Percentiles rank a stretch among this genome's conserved stretches.
Conservation (phyloP, 2,888 invertebrate species). For the Nysson spinosus region DNA sequence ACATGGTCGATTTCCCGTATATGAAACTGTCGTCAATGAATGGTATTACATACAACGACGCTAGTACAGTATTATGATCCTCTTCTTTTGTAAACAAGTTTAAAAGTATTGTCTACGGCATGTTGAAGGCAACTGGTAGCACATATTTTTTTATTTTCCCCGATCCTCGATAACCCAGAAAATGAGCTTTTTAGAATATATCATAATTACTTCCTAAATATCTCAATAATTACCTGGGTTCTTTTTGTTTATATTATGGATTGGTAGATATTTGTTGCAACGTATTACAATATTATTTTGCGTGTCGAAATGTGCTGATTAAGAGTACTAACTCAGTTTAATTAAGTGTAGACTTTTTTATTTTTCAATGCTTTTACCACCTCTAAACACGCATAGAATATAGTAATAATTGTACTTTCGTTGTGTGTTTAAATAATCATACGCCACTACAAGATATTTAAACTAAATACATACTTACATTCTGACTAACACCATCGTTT, state of each 20-base stretch:
- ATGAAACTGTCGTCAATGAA: constrained; percentile 30
- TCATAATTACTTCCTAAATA: constrained; percentile 20
- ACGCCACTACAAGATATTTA: too few relatives aligned
- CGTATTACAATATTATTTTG: constrained; percentile 31
- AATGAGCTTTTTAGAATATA: constrained; percentile 17
- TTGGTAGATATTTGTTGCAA: constrained; percentile 44
- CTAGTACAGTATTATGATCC: constrained; percentile 7
- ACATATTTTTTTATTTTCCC: constrained; percentile 32
- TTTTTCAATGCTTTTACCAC: constrained; percentile 49
- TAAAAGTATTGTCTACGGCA: constrained; percentile 45
- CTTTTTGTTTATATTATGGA: constrained; percentile 38
- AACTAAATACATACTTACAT: too few relatives aligned
- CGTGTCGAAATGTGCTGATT: constrained; percentile 25
- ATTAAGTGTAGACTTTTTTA: constrained; percentile 38
- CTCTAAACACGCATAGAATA: constrained; percentile 13
- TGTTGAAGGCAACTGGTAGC: constrained; percentile 54
- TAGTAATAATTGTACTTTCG: constrained; percentile 1
- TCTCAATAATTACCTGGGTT: constrained; percentile 43
- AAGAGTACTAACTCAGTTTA: constrained; percentile 40
- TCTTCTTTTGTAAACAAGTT: constrained; percentile 27
- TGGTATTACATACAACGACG: constrained; percentile 14
- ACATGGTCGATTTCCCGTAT: constrained; percentile 28
- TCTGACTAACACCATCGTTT: constrained; percentile 19
- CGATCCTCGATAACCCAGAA: constrained; percentile 26
- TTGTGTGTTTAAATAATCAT: constrained; percentile 9